These are phyloP conservation scores for Drosophila recens DNA, from an alignment of 2,888 invertebrate species.

Conservation along the genomic window DNA sequence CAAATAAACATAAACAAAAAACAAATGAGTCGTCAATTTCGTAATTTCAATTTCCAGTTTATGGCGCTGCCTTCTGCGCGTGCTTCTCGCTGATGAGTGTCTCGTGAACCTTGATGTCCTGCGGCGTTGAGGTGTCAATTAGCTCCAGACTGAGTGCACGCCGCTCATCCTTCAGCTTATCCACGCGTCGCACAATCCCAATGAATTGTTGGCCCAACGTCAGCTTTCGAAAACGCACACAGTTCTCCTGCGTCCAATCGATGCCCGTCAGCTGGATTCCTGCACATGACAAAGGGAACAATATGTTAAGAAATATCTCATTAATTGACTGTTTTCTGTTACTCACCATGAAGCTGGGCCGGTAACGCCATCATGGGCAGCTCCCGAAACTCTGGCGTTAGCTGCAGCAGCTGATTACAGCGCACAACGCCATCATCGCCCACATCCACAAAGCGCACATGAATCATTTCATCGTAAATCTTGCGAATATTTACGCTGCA, in stretches of 20 bases:
- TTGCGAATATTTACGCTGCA: constrained; percentile 87
- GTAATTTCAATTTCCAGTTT: constrained; percentile 17
- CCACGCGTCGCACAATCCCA: constrained; percentile 88
- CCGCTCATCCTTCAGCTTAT: constrained; percentile 88
- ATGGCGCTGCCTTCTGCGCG: constrained; percentile 84
- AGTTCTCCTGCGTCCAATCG: constrained; percentile 87
- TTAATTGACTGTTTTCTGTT: not conserved
- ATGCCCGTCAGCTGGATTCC: constrained; percentile 86
- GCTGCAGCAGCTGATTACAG: constrained; percentile 86
- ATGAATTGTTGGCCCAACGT: constrained; percentile 90
- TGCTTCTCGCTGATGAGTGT: constrained; percentile 88
- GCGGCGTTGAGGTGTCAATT: constrained; percentile 89
- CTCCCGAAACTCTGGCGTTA: constrained; percentile 87
- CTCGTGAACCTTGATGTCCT: constrained; percentile 89
- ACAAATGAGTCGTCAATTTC: constrained; percentile 29
- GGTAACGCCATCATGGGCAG: constrained; percentile 89
- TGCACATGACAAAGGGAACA: constrained; percentile 56
- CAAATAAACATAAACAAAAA: constrained; percentile 52
- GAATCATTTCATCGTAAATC: constrained; percentile 86
- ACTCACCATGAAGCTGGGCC: constrained; percentile 87
- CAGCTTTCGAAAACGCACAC: constrained; percentile 90
- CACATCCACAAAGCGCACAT: constrained; percentile 88
- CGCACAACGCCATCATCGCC: constrained; percentile 88
- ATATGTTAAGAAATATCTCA: not conserved
- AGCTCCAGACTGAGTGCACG: constrained; percentile 89